phyloP scores from a whole-genome alignment of 1,140 invertebrate species.

The Coelopa frigida region DNA sequence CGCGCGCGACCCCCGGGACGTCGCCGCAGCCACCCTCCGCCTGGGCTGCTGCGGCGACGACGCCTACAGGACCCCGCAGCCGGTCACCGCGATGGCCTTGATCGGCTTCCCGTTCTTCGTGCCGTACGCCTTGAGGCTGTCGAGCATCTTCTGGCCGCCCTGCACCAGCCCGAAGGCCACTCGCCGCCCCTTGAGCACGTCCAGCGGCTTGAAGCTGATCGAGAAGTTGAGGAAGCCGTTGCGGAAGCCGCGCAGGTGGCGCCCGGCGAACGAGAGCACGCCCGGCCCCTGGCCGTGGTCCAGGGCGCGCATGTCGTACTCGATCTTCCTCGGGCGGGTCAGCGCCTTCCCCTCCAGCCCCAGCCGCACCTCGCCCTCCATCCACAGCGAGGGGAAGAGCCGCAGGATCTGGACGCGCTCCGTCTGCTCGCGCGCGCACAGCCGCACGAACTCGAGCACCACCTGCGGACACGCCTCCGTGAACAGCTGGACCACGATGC shows the following conservation, averaged over 20 bases:
- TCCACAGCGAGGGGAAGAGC: conserved; percentile 29
- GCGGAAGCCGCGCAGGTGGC: conserved; percentile 20
- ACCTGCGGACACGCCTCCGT: conserved; percentile 36
- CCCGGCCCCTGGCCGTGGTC: conserved; percentile 23
- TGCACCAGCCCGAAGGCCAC: conserved; percentile 30
- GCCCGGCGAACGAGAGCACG: conserved; percentile 31
- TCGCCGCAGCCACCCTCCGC: no score
- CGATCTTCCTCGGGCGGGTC: conserved; percentile 18
- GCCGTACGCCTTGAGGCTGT: conserved; percentile 30
- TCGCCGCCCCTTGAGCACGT: conserved; percentile 27
- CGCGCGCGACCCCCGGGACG: no score
- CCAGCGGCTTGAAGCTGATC: conserved; percentile 33
- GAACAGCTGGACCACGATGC: conserved; percentile 28
- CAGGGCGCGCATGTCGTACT: conserved; percentile 30
- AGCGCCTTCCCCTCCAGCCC: conserved; percentile 3
- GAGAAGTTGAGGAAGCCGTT: conserved; percentile 21
- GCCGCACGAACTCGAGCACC: conserved; percentile 27
- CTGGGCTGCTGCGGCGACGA: no score
- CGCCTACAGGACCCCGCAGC: conserved; percentile 20
- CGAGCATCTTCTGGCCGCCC: conserved; percentile 27
- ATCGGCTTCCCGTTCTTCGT: conserved; percentile 36
- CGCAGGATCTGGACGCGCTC: conserved; percentile 21
- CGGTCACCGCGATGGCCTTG: conserved; percentile 20
- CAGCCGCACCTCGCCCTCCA: conserved; percentile 25
- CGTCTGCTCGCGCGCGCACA: conserved; percentile 20